Base-by-base conservation (phyloP, 64 coral and sea anemone genomes). In the Actinia equina region DNA sequence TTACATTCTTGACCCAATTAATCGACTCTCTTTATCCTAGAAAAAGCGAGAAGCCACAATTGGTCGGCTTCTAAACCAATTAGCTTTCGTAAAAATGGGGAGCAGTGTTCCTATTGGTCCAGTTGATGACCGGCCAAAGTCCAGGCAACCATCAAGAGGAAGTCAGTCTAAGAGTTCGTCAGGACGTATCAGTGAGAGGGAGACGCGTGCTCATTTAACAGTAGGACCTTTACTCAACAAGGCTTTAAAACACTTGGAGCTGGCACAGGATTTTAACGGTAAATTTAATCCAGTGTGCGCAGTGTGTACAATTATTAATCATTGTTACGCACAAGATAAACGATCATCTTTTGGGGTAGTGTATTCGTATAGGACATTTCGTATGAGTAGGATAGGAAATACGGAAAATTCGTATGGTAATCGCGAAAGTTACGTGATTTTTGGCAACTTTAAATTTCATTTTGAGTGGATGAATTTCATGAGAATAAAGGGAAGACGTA, bases 231-330 rank as follows among this genome's bases (percentile, higher is more conserved):
- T 93, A 61, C 61, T 96, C 71, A 79, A 93, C 22, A 84, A 93
- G 30, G 86, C 94, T 0, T 25, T 93, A 44, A 93, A 84, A 20
- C 94, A 96, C 43, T 57, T 96, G 88, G 56, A 96, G 60, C 85
- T 93, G 25, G 77, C 88, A 13, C 59, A 84, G 16, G 64, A 79
- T 3, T 77, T 93, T 77, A 85, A 91, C 27, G 94, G 94, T 96
- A 59, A 80, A 83, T 27, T 41, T 7, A 15, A 2, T 30, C 23
- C 7, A 74, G 7, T 41, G 26, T 37, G 62, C 62, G 19, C 22
- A 65, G 62, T 23, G 10, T 10, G 16, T 63, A 8, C 52, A 54
- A 37, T 1, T 12, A 54, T 6, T 54, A 54, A 12, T 12, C 2
- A 12, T 54, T 54, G 12, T 54, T 54, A 54, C 52, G 30, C 30